phyloP scores from a whole-genome alignment of 35 echinoderm and acorn worm species.

The Amphiura filiformis region DNA sequence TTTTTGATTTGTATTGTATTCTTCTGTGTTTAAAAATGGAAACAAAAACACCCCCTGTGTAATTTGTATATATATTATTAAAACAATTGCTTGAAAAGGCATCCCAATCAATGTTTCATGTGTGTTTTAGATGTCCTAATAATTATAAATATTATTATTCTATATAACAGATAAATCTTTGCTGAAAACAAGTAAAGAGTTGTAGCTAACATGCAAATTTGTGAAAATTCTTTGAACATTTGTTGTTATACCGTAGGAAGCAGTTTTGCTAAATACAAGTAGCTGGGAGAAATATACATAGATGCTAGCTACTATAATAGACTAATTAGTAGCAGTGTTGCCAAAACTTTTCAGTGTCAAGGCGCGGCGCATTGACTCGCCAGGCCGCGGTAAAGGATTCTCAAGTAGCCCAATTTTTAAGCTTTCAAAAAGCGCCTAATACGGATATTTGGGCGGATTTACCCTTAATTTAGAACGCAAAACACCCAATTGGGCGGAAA shows the following conservation, averaged over 20 bases:
- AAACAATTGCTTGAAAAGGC: neutral
- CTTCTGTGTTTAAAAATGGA: neutral
- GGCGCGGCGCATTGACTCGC: too few relatives aligned
- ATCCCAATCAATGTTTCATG: neutral
- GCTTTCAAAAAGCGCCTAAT: too few relatives aligned
- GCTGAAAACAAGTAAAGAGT: neutral
- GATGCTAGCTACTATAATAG: neutral
- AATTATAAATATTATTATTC: neutral
- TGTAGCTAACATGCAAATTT: neutral
- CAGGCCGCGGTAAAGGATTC: too few relatives aligned
- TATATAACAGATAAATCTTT: neutral
- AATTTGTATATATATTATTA: neutral
- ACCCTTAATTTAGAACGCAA: too few relatives aligned
- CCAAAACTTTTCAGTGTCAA: too few relatives aligned
- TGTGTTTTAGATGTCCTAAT: neutral
- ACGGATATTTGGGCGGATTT: too few relatives aligned
- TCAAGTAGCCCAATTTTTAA: too few relatives aligned
- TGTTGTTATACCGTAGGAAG: too few relatives aligned
- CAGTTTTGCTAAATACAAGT: neutral
- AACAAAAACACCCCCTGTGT: neutral
- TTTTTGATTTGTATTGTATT: too few relatives aligned
- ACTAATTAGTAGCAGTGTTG: neutral
- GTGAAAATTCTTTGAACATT: neutral
- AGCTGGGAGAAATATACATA: neutral
- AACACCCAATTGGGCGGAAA: too few relatives aligned